Conservation (phyloP, 2,888 invertebrate genomes). For the Thymelicus sylvestris region DNA sequence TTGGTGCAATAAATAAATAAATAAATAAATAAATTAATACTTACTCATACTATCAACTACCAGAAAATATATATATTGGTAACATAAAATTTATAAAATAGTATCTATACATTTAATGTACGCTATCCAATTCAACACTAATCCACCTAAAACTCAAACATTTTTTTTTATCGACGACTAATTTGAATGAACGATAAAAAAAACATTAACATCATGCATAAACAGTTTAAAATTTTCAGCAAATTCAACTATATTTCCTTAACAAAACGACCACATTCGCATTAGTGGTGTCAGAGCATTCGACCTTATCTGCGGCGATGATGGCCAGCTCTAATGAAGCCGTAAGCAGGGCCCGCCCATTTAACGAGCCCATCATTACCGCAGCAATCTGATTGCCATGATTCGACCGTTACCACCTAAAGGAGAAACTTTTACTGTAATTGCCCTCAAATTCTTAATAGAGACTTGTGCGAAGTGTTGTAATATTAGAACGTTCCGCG, state of each 20-base stretch:
- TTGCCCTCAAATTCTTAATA: constrained; percentile 13
- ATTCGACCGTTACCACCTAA: constrained; percentile 43
- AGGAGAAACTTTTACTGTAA: constrained; percentile 16
- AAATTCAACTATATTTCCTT: not conserved
- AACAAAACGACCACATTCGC: not conserved
- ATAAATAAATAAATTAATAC: too few species aligned
- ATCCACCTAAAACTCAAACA: not conserved
- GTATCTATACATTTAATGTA: not conserved
- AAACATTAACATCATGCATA: not conserved
- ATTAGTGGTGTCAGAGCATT: not conserved
- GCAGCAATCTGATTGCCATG: constrained; percentile 50
- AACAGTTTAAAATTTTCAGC: not conserved
- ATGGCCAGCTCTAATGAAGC: constrained; percentile 57
- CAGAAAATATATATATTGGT: too few species aligned
- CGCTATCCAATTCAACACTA: not conserved
- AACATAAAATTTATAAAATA: too few species aligned
- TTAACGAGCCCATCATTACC: constrained; percentile 57
- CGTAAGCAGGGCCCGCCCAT: constrained; percentile 49
- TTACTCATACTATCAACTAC: too few species aligned
- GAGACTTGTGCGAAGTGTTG: not conserved
- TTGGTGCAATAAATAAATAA: too few species aligned
- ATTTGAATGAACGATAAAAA: not conserved
- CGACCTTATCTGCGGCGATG: constrained; percentile 36
- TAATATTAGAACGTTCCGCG: too few species aligned
- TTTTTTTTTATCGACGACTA: not conserved